Conservation (phyloP, 2,797 vertebrate species). For the Leontopithecus rosalia region DNA sequence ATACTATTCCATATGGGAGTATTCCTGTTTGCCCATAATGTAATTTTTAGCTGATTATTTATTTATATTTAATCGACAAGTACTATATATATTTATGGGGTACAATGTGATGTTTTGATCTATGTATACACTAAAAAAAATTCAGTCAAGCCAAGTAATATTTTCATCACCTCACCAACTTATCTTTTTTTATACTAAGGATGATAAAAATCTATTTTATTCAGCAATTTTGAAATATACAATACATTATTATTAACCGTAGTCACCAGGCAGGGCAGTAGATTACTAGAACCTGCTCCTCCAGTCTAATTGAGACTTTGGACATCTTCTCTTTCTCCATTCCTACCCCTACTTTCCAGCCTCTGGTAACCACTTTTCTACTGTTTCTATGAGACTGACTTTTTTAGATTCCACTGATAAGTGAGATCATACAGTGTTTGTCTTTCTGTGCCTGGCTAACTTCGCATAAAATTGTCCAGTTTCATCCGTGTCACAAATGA, state of each 20-base stretch:
- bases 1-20: background rate
- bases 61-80: background rate
- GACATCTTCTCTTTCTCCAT: background rate
- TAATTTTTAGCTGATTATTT: background rate
- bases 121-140: background rate
- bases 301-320: background rate
- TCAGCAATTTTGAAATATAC: background rate
- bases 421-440: background rate
- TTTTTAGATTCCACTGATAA: background rate
- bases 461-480: background rate
- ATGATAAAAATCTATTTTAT: background rate
- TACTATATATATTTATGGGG: background rate
- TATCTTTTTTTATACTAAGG: background rate
- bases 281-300: background rate
- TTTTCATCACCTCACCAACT: background rate
- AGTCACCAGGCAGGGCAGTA: background rate
- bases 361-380: background rate
- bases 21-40: background rate
- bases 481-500: background rate
- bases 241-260: background rate
- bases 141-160: background rate
- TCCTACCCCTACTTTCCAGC: background rate
- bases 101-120: background rate
- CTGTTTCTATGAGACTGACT: background rate
- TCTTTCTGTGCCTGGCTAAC: background rate